These are phyloP conservation scores for Tauraco erythrolophus DNA, from an alignment of 2,113 vertebrate genomes.

Conservation along the genomic window DNA sequence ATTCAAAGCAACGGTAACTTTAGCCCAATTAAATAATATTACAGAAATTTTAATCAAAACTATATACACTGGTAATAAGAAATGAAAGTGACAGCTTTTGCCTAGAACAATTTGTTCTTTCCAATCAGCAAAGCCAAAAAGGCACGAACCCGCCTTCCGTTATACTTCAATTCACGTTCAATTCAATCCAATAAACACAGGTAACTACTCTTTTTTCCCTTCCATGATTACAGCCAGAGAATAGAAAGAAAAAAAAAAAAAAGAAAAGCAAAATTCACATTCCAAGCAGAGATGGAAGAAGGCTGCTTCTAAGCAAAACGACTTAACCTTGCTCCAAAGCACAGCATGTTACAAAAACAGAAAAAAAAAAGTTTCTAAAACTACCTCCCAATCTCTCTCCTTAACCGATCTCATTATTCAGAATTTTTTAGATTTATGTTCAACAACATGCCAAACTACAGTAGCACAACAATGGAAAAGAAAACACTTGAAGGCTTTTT, in stretches of 20 bases:
- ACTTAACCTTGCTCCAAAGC: background rate
- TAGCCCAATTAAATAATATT: background rate
- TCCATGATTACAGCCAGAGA: background rate
- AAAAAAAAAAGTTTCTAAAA: background rate
- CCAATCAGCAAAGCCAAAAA: background rate
- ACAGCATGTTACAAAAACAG: background rate
- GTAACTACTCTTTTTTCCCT: background rate
- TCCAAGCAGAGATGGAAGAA: background rate
- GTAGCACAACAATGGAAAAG: background rate
- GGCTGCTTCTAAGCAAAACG: background rate
- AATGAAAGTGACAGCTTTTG: background rate
- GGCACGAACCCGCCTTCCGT: background rate
- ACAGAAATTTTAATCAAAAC: background rate
- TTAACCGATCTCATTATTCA: background rate
- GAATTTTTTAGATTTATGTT: background rate
- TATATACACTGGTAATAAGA: background rate
- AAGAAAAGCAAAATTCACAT: background rate
- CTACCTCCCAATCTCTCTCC: background rate
- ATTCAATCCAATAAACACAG: fast-evolving
- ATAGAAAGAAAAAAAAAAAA: background rate
- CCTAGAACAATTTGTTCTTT: background rate
- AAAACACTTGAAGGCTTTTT: background rate
- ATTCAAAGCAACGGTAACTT: background rate
- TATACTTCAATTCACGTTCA: background rate
- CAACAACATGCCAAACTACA: background rate